Evolutionary conservation across 2,113 vertebrate genomes (phyloP), one percentile per base, ranked within the genome.

Genomic region (Anolis sagrei): DNA sequence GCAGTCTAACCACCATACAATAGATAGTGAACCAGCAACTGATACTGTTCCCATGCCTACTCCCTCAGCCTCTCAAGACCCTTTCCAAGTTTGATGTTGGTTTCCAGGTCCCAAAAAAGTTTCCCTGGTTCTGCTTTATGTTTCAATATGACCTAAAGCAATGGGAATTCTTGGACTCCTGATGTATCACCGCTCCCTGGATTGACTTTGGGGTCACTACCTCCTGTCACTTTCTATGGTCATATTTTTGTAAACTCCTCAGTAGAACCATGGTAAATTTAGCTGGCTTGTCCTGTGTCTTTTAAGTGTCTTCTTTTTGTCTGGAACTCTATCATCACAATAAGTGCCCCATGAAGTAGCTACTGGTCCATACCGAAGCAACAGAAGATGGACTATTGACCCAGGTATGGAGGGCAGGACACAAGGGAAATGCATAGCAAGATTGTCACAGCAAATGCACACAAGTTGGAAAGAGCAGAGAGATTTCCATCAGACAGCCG

Each of bases 351-450:
- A 0, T 0, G 0, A 87, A 89, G 70, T 75, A 79, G 29, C 0
- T 0, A 79, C 0, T 48, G 64, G 73, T 79, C 74, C 73, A 39
- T 1, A 0, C 32, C 0, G 0, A 76, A 91, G 82, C 76, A 76
- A 5, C 39, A 75, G 68, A 84, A 92, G 87, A 85, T 87, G 88
- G 88, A 81, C 78, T 74, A 36, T 0, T 90, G 91, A 87, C 87
- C 91, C 89, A n/a, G 83, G 61, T 76, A 10, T 16, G 83, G 78
- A 74, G 73, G 64, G 77, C 1, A n/a, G n/a, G 32, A 58, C 87
- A 8, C 51, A 2, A 54, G 90, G 83, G 89, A 91, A 89, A 91
- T 2, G 58, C 85, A 54, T 2, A 1, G 8, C 0, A 34, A 48
- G 81, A 64, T 74, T 83, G 80, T 10, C 79, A 49, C 82, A 62